A percentile compares a stretch with the other conserved stretches of the same genome.
These are phyloP conservation scores for Crenichthys baileyi DNA, from an alignment of 2,797 vertebrate genomes.

Conservation along the genomic window DNA sequence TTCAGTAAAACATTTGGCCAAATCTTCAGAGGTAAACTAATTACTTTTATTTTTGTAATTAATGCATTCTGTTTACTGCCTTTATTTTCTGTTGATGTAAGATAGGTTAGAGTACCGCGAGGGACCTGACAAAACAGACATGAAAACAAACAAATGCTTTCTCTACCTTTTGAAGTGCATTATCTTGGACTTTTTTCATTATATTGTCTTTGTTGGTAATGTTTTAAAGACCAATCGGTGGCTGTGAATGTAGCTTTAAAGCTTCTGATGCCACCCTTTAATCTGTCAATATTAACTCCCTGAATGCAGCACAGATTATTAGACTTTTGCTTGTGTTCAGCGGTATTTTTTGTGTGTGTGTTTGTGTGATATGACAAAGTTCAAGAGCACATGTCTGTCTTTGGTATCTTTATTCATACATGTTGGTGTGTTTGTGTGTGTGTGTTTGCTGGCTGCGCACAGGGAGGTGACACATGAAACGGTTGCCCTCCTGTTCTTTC, in stretches of 20 bases:
- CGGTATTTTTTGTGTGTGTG: neutral
- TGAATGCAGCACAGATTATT: conserved; percentile 6
- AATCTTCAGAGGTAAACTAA: conserved; percentile 76
- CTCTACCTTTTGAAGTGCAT: conserved; percentile 65
- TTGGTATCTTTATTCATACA: conserved; percentile 35
- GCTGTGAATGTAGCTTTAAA: conserved; percentile 25
- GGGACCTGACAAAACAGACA: conserved; percentile 50
- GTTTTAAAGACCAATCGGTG: conserved; percentile 45
- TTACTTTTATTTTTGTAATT: conserved; percentile 65
- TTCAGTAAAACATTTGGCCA: conserved; percentile 62
- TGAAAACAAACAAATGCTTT: conserved; percentile 53
- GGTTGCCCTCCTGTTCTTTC: conserved; percentile 76
- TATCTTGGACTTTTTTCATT: conserved; percentile 47
- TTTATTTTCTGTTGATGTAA: conserved; percentile 66
- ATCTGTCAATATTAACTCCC: conserved; percentile 17
- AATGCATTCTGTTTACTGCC: conserved; percentile 48
- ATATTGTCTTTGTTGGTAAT: conserved; percentile 41
- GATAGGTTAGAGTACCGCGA: conserved; percentile 57
- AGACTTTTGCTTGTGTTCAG: neutral
- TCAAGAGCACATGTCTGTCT: conserved; percentile 26
- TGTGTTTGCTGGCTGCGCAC: conserved; percentile 27
- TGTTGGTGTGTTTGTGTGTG: conserved; percentile 23
- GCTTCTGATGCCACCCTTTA: conserved; percentile 13
- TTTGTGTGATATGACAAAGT: conserved; percentile 20
- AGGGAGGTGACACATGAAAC: conserved; percentile 75